Evolutionary conservation across 2,888 invertebrate species (phyloP), one percentile per base, ranked within the genome.

Genomic region (Hydraecia micacea): DNA sequence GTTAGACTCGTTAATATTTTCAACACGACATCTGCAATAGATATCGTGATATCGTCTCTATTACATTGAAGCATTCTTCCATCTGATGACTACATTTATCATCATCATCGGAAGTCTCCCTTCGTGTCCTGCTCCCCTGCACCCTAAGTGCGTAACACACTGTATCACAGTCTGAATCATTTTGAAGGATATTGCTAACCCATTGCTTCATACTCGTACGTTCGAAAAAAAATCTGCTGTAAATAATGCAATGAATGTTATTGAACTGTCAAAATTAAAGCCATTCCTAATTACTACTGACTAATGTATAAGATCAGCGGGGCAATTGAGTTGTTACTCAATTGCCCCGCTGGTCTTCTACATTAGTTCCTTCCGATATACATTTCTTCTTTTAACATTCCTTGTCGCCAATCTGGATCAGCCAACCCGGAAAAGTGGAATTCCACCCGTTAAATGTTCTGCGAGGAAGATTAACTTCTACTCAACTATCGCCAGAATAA

Each of bases 401-500:
- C n/a, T 55, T 46, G 71, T 65, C 46, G 7, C 36, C 21, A 32
- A 28, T 62, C 25, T 15, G 15, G 21, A 63, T 76, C 49, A 76
- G 32, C 46, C n/a, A 85, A 66, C 81, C 70, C 46, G 76, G 62
- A 73, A 85, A 36, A 11, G 15, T 49, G 39, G 11, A n/a, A 73
- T 73, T 32, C 66, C 67, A 28, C 32, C 11, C 8, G 52, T 60
- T 60, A 28, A 63, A 80, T 70, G 58, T 79, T 62, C 74, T 11
- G 60, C 28, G 60, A 46, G 39, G 15, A 46, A 68, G 42, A 73
- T 73, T 63, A 73, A 39, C 28, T 77, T 36, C 42, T 4, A 77
- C 74, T 52, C 60, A 68, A 72, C 69, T 75, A 82, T 81, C 49
- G 28, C 36, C 52, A n/a, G 68, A 82, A 74, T 73, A 72, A 86